phyloP scores from a whole-genome alignment of 2,797 vertebrate genomes.

The Mormyrus proboscirostris region DNA sequence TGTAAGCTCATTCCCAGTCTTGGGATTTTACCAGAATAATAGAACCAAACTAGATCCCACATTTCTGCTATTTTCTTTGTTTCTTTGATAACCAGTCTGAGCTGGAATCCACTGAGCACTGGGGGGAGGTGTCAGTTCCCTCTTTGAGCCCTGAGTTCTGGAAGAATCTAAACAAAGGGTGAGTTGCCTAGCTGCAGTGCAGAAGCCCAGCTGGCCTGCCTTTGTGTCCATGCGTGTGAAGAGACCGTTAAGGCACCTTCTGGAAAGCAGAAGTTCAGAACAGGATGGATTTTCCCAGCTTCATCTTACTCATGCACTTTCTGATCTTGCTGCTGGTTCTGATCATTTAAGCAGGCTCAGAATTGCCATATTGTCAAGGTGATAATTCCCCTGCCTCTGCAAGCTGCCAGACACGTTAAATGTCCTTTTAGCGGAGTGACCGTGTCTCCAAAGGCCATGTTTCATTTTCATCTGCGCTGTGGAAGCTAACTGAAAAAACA shows the following conservation, averaged over 20 bases:
- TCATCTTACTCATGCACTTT: constrained; percentile 37
- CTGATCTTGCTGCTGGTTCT: background rate
- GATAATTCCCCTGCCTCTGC: background rate
- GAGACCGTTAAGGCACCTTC: constrained; percentile 44
- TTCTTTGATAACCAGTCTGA: constrained; percentile 34
- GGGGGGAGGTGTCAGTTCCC: constrained; percentile 39
- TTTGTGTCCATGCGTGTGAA: constrained; percentile 44
- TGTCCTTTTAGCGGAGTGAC: background rate
- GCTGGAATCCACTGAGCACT: constrained; percentile 37
- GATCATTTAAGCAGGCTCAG: background rate
- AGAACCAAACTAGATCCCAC: background rate
- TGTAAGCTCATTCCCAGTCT: background rate
- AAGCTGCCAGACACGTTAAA: background rate
- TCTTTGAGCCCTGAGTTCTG: constrained; percentile 49
- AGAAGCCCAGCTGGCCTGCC: constrained; percentile 39
- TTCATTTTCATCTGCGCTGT: background rate
- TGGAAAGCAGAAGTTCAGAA: constrained; percentile 40
- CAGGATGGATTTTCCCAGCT: constrained; percentile 28
- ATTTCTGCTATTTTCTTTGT: constrained; percentile 28
- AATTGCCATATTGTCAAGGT: background rate
- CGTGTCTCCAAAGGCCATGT: background rate
- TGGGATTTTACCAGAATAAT: background rate
- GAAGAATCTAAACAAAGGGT: constrained; percentile 51
- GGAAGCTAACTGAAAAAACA: background rate
- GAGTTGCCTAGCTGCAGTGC: constrained; percentile 56